Conservation (phyloP, 2,797 vertebrate species). For the Thalassophryne amazonica region DNA sequence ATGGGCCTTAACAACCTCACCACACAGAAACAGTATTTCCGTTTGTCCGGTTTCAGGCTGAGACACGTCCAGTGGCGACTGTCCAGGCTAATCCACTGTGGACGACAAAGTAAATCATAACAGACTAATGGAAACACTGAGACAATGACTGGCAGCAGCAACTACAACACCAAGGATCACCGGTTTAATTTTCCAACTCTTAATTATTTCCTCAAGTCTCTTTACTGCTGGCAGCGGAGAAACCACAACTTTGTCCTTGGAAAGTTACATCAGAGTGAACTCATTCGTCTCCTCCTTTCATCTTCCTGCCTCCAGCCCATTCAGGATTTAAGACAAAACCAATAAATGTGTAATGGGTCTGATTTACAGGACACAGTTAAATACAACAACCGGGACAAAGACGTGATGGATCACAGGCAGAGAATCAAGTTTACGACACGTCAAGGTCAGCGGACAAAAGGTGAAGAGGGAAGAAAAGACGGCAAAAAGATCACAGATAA, state of each 20-base stretch:
- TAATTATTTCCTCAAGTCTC: constrained; percentile 2
- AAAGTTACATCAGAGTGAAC: constrained; percentile 6
- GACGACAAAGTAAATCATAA: neutral
- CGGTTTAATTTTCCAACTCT: constrained; percentile 11
- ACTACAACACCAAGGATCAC: constrained; percentile 10
- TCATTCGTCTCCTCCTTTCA: constrained; percentile 10
- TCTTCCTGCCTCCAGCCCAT: constrained; percentile 8
- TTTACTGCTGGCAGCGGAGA: constrained; percentile 15
- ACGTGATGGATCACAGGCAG: neutral
- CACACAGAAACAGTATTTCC: neutral
- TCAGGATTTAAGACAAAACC: constrained; percentile 32
- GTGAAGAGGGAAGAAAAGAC: neutral
- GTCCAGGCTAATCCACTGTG: neutral
- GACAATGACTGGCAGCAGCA: constrained; percentile 3
- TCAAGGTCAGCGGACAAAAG: neutral
- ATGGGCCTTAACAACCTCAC: neutral
- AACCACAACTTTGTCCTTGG: constrained; percentile 30
- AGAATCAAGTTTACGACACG: neutral
- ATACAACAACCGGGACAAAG: neutral
- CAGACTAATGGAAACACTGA: neutral
- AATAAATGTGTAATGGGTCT: constrained; percentile 20
- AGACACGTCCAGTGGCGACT: neutral
- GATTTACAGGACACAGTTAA: constrained; percentile 28
- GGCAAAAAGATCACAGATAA: neutral
- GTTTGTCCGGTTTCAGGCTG: neutral